Base-by-base conservation (phyloP, 35 echinoderm and acorn worm genomes). In the Chiridota heheva region DNA sequence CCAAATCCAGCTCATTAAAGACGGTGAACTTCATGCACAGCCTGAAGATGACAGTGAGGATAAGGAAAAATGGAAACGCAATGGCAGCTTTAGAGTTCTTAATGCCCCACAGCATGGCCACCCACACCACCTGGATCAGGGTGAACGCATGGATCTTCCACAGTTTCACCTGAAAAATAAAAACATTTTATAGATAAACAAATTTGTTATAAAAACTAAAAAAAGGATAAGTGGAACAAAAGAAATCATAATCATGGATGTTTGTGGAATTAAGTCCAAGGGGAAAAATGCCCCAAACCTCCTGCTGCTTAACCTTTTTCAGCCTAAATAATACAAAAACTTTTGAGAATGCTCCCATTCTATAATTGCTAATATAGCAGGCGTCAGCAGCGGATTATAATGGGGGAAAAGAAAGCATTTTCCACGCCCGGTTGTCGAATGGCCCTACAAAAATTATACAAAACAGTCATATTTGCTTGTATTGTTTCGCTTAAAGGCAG, bases 81-180 rank as follows among this genome's bases (percentile, higher is more conserved):
- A 96, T 89, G 31, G 91, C 86, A 33, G 85, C 72, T 42, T 72
- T 80, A 41, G 91, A 89, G 20, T 81, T 85, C 74, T 96, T 96
- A 45, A 96, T 82, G 8, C 44, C 40, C 91, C 91, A 96, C 31
- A 96, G 74, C 34, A 70, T 36, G 39, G 59, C 69, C 36, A 96
- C 65, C 38, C 86, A 96, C 17, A 90, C 51, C 4, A 96, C 44
- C 77, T 96, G 92, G 31, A 96, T 78, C 5, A 86, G 67, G 27
- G 92, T 90, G 58, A 90, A 96, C 24, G 90, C 72, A 34, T 96
- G 92, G 39, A 96, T 96, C 74, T 89, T 88, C 86, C 86, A 96
- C 33, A 81, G 73, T 74, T 96, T 96, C 38, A 96, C 92, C 92
- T 96, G 41, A 42, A 29, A 64, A 62, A 34, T 33, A 26, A 43